Evolutionary conservation across 2,888 invertebrate genomes (phyloP), one percentile per base, ranked within the genome.

Genomic region (Tricholauxania praeusta): DNA sequence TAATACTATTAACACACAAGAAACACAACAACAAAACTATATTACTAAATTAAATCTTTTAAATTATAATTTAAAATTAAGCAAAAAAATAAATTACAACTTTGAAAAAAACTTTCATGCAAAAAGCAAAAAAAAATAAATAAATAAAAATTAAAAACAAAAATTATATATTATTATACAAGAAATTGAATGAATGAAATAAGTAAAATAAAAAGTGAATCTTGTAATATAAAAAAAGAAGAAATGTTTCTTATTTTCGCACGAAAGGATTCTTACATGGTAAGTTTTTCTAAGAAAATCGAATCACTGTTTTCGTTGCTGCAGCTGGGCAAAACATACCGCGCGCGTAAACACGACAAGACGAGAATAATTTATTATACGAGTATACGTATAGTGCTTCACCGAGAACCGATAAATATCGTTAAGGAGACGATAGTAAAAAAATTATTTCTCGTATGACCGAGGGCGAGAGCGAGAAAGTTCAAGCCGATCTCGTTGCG

Each of bases 131-230:
- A 75, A 74, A 74, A 57, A 66, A n/a, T n/a, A n/a, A 72, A 53
- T 74, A 77, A 78, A 73, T 73, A 67, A 67, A 75, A 77, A 77
- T 73, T 71, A 72, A 28, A 78, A 77, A 70, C 72, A 76, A 75
- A 77, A 83, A 82, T 81, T 84, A 84, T 84, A 69, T 70, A 85
- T 84, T 83, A 85, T 84, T 83, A 84, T 84, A 85, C 85, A 85
- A 83, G 82, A 84, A 75, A 82, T 80, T 73, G 74, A 66, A 72
- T 71, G 74, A 74, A 75, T 76, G 75, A 59, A 53, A 57, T 59
- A 76, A 78, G 78, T 78, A 76, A 72, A 75, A 85, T 83, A 84
- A 84, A 84, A 85, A 85, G 84, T 85, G 83, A 84, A 85, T 85
- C 84, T 85, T 85, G 84, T 85, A 85, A 85, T 85, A 85, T 84